phyloP scores from a whole-genome alignment of 2,888 invertebrate species.

The Drosophila phalerata region DNA sequence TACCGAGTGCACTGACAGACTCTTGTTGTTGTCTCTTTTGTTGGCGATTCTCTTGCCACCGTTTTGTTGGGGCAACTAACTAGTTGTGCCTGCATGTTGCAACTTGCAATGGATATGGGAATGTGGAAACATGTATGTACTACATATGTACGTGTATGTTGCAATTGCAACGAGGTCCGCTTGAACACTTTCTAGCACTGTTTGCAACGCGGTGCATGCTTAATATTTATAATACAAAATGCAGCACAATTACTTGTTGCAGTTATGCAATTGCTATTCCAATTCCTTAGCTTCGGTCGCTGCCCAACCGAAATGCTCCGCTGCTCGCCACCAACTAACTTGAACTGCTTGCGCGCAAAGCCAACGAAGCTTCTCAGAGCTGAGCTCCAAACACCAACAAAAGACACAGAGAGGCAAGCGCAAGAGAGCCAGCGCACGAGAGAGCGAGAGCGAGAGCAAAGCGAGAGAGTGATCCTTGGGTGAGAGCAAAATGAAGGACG shows the following conservation, averaged over 20 bases:
- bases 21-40: slow-evolving; percentile 18
- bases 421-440: neutral
- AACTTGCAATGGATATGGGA: slow-evolving; percentile 46
- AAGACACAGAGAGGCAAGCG: slow-evolving; percentile 5
- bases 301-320: slow-evolving; percentile 61
- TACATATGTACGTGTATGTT: slow-evolving; percentile 8
- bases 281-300: slow-evolving; percentile 1
- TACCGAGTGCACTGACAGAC: slow-evolving; percentile 2
- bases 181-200: slow-evolving; percentile 21
- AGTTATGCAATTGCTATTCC: slow-evolving; percentile 29
- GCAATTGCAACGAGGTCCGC: slow-evolving; percentile 55
- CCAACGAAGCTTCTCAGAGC: slow-evolving; percentile 40
- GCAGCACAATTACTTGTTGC: slow-evolving; percentile 31
- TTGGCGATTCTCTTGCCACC: slow-evolving; percentile 44
- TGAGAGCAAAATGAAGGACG: slow-evolving; percentile 41
- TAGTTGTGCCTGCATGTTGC: slow-evolving; percentile 39
- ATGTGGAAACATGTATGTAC: slow-evolving; percentile 39
- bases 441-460: slow-evolving; percentile 1
- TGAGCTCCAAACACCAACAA: slow-evolving; percentile 1
- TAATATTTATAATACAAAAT: slow-evolving; percentile 5
- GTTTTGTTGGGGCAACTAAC: slow-evolving; percentile 43
- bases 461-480: slow-evolving; percentile 37
- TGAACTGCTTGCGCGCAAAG: slow-evolving; percentile 27
- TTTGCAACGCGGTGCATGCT: slow-evolving; percentile 12
- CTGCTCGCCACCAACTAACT: slow-evolving; percentile 57